phyloP scores from a whole-genome alignment of 2,888 invertebrate species.

The Deilephila elpenor region DNA sequence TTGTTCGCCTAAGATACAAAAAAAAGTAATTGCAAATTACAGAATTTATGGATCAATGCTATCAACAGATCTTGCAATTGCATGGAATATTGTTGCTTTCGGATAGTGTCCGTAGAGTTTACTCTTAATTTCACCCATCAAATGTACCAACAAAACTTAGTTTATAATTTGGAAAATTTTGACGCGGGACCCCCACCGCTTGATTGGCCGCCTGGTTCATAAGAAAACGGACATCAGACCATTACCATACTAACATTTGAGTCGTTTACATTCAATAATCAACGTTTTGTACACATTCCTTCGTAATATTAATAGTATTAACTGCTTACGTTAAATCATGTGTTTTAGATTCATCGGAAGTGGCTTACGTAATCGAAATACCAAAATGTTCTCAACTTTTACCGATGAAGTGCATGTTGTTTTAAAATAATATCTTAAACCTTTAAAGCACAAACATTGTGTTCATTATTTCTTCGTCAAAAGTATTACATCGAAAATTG shows the following conservation, averaged over 20 bases:
- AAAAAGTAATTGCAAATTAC: too few relatives aligned
- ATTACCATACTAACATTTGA: conserved; percentile 22
- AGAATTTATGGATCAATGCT: too few relatives aligned
- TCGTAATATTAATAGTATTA: neutral
- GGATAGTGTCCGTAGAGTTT: too few relatives aligned
- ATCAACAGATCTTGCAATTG: too few relatives aligned
- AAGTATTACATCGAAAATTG: neutral
- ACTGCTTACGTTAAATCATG: conserved; percentile 1
- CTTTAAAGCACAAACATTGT: neutral
- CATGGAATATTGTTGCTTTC: too few relatives aligned
- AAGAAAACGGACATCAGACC: neutral
- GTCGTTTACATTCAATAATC: conserved; percentile 22
- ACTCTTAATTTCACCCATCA: too few relatives aligned
- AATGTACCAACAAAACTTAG: neutral
- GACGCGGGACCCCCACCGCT: neutral
- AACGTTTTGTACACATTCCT: conserved; percentile 5
- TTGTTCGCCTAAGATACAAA: too few relatives aligned
- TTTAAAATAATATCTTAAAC: too few relatives aligned
- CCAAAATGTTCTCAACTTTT: too few relatives aligned
- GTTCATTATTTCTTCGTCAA: neutral
- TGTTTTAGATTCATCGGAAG: neutral
- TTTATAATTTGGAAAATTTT: neutral
- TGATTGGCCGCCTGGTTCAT: neutral
- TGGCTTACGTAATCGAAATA: neutral
- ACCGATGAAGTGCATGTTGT: too few relatives aligned